phyloP scores from a whole-genome alignment of 2,888 invertebrate genomes.

The Melanargia galathea region DNA sequence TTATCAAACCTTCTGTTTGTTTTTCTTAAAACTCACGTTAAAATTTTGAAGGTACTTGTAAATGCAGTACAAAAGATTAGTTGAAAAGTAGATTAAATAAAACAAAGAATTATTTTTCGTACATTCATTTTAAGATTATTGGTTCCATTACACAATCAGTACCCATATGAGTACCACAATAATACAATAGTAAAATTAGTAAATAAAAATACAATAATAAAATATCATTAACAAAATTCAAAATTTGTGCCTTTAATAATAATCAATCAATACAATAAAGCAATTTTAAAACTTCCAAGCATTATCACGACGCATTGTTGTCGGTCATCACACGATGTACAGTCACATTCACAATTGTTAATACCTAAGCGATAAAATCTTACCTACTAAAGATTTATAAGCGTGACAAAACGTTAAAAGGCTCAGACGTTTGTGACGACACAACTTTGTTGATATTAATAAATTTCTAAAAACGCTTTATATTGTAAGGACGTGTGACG shows the following conservation, averaged over 20 bases:
- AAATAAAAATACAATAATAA: slow-evolving; percentile 10
- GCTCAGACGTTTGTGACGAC: not conserved
- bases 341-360: slow-evolving; percentile 43
- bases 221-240: slow-evolving; percentile 15
- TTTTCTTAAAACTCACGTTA: not conserved
- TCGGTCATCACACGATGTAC: slow-evolving; percentile 35
- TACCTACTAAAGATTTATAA: not conserved
- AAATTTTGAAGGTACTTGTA: not conserved
- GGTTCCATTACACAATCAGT: slow-evolving; percentile 35
- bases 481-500: slow-evolving; percentile 14
- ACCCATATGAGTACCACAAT: slow-evolving; percentile 21
- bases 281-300: not conserved
- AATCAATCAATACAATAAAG: not conserved
- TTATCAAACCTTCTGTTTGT: not conserved
- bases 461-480: not conserved
- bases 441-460: not conserved
- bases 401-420: not conserved
- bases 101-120: slow-evolving; percentile 23
- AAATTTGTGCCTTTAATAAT: slow-evolving; percentile 25
- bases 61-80: too few species aligned
- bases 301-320: not conserved
- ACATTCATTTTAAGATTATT: slow-evolving; percentile 33
- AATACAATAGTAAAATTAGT: not conserved
- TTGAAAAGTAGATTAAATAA: not conserved
- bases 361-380: not conserved